Percentiles rank a stretch among this genome's conserved stretches.
These are phyloP conservation scores for Triplophysa bombifrons DNA, from an alignment of 2,797 vertebrate genomes.

Conservation along the genomic window DNA sequence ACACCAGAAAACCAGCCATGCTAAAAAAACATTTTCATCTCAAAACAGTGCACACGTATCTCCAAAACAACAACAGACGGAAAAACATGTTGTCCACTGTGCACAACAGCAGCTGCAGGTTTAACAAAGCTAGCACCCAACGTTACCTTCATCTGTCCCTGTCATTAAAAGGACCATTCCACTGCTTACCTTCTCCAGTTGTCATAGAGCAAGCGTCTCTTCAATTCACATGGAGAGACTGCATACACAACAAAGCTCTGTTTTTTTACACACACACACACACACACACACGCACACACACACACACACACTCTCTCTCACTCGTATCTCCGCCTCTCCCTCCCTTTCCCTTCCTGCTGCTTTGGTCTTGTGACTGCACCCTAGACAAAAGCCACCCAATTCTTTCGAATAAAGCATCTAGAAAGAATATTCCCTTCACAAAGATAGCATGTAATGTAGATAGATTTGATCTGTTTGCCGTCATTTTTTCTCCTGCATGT, in stretches of 20 bases:
- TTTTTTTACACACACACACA: too few species aligned
- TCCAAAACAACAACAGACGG: not conserved
- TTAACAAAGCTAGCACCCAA: conserved; percentile 1
- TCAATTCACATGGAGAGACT: conserved; percentile 55
- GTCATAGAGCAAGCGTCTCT: conserved; percentile 76
- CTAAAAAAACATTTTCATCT: conserved; percentile 10
- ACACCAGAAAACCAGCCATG: not conserved
- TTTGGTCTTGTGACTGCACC: conserved; percentile 65
- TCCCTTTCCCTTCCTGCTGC: conserved; percentile 61
- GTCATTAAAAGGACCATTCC: conserved; percentile 30
- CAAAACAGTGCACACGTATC: not conserved
- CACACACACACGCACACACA: not conserved
- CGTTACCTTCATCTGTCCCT: conserved; percentile 31
- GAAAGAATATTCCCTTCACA: not conserved
- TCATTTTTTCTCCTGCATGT: not conserved
- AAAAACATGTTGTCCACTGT: conserved; percentile 1
- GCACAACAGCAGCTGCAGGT: conserved; percentile 15
- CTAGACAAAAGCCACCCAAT: conserved; percentile 63
- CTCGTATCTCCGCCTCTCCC: conserved; percentile 37
- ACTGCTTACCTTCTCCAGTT: conserved; percentile 84
- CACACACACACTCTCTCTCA: conserved; percentile 35
- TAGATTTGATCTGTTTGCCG: not conserved
- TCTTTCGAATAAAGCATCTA: conserved; percentile 31
- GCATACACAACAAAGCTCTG: conserved; percentile 49
- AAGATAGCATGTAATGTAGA: conserved; percentile 9